Base-by-base conservation (phyloP, 1,140 invertebrate genomes). In the Psix sp. region DNA sequence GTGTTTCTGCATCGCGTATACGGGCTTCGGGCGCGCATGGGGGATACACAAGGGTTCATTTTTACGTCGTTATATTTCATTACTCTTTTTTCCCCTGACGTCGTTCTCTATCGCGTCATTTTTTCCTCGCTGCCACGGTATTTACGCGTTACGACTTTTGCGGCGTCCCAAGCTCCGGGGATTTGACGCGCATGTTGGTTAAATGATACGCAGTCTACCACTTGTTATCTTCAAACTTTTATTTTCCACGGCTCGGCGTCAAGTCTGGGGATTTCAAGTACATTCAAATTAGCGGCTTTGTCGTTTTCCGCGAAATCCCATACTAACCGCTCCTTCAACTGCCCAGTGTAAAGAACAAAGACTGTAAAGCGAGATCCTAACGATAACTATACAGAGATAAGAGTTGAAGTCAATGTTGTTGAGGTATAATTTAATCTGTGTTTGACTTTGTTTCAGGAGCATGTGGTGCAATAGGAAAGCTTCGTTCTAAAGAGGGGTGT, bases 11-110 rank as follows among this genome's bases (percentile, higher is more conserved):
- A 57, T 49, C 35, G 67, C 49, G 45, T 48, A 68, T 71, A 54
- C 42, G 62, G 62, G 45, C 57, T 46, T 29, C 39, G 35, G 71
- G 20, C 65, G 49, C 40, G 48, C 63, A 45, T 38, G 36, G 63
- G 72, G 73, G 70, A 66, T 38, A 52, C 38, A 54, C 60, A 43
- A 77, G 56, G 71, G 54, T 80, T 78, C 76, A 80, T 81, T 80
- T 82, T 80, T 79, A 74, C 71, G 57, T 80, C 79, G 74, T 80
- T 80, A 79, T 78, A 79, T 82, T 77, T 77, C 77, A 82, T 82
- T 80, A 79, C 78, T 74, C 66, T 66, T 72, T 67, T 63, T 68
- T 62, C 35, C 38, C 52, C 31, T 42, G 17, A 10, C 52, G 45
- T 40, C 77, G 78, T 80, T 82, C 74, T 73, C 65, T 51, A 52